phyloP scores from a whole-genome alignment of 2,888 invertebrate genomes.

The Flexamia atlantica region DNA sequence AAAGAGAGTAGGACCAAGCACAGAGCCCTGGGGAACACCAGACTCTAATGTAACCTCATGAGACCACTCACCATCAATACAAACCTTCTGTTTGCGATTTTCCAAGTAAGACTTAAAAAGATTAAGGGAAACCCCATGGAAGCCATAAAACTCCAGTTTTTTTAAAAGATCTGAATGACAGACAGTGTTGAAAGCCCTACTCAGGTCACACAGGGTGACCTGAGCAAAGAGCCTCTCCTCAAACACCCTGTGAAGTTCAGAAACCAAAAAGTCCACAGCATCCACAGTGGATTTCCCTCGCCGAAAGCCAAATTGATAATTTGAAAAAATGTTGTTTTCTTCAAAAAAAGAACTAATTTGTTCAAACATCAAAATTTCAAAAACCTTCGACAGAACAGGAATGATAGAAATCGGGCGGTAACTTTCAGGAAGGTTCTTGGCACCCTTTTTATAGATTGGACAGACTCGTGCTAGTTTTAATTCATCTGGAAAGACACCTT shows the following conservation, averaged over 20 bases:
- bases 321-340: not conserved
- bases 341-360: not conserved
- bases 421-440: not conserved
- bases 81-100: not conserved
- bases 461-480: not conserved
- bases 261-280: no score
- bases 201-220: not conserved
- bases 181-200: not conserved
- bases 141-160: not conserved
- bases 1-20: not conserved
- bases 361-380: not conserved
- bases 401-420: not conserved
- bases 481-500: not conserved
- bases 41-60: not conserved
- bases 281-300: no score
- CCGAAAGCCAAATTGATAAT: no score
- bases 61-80: not conserved
- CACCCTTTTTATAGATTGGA: not conserved
- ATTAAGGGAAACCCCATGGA: no score
- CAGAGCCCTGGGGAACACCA: not conserved
- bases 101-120: not conserved
- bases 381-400: not conserved
- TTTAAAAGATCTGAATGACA: not conserved
- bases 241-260: no score
- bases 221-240: no score